Percentiles rank a stretch among this genome's conserved stretches.
Evolutionary conservation across 2,888 invertebrate genomes (phyloP).

Genomic region (Brachyptera risi): DNA sequence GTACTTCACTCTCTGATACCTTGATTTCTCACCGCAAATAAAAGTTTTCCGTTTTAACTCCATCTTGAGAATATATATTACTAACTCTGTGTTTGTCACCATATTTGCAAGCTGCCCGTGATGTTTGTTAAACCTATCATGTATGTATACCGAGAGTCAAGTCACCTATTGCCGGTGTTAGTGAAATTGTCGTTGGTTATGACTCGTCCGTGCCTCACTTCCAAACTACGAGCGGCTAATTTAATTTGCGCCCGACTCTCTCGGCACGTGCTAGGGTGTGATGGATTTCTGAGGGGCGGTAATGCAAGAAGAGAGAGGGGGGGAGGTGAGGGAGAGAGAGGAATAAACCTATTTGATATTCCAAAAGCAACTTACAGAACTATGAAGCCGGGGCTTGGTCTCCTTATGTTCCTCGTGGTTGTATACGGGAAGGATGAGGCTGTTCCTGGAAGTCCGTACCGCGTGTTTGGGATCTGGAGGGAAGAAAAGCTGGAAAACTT

Average conservation of each 20-base stretch:
- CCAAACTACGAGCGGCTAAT: conserved; percentile 1
- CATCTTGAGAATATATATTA: no score
- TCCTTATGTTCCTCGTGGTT: conserved; percentile 12
- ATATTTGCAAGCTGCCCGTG: no score
- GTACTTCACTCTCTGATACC: no score
- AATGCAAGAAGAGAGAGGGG: no score
- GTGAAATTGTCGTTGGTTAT: conserved; percentile 3
- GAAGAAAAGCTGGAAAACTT: background rate
- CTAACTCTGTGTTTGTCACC: no score
- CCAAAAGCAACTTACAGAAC: conserved; percentile 15
- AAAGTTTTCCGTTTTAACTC: no score
- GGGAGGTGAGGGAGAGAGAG: no score
- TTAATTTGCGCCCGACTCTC: conserved; percentile 7
- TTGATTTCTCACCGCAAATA: no score
- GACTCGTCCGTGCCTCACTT: background rate
- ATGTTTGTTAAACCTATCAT: no score
- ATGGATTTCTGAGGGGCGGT: conserved; percentile 7
- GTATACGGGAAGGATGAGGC: no score
- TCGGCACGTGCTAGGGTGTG: conserved; percentile 13
- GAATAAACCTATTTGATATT: conserved; percentile 22
- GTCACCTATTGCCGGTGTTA: no score
- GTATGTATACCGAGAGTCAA: no score
- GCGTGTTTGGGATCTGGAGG: conserved; percentile 8
- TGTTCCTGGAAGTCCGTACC: background rate
- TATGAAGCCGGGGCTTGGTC: conserved; percentile 19